These are phyloP conservation scores for Diceros bicornis DNA, from an alignment of 2,797 vertebrate genomes.

Conservation along the genomic window DNA sequence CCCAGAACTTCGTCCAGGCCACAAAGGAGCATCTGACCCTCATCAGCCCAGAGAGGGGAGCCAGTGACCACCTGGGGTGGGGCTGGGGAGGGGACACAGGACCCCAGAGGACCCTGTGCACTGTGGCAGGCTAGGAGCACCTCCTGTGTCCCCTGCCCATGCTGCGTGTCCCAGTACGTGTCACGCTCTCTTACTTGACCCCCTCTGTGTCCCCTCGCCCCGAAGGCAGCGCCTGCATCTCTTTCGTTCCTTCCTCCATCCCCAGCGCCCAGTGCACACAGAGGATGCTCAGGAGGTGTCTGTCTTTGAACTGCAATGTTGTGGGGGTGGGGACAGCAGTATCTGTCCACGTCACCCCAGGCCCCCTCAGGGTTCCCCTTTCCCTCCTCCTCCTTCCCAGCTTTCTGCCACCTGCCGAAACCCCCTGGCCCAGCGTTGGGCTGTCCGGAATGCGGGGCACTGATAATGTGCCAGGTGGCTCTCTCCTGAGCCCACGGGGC, in stretches of 20 bases:
- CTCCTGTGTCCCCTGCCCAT: rapidly evolving
- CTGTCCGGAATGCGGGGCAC: rapidly evolving
- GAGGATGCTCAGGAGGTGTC: background rate
- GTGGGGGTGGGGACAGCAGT: background rate
- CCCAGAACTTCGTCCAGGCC: rapidly evolving
- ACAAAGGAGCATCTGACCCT: rapidly evolving
- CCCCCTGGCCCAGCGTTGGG: background rate
- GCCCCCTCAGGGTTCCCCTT: background rate
- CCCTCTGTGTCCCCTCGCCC: background rate
- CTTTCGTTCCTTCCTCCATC: background rate
- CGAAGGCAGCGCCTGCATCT: background rate
- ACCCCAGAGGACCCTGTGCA: background rate
- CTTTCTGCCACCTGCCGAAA: background rate
- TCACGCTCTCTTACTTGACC: rapidly evolving
- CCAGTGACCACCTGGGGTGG: rapidly evolving
- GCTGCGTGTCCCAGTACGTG: rapidly evolving
- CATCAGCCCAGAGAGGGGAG: rapidly evolving
- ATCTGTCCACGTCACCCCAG: background rate
- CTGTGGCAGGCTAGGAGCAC: no score
- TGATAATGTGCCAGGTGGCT: no score
- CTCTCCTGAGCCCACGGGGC: no score
- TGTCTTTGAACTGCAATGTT: background rate
- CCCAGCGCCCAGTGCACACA: rapidly evolving
- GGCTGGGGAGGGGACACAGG: background rate
- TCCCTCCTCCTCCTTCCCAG: background rate